These are phyloP conservation scores for Engraulis encrasicolus DNA, from an alignment of 2,113 vertebrate genomes.

Conservation along the genomic window DNA sequence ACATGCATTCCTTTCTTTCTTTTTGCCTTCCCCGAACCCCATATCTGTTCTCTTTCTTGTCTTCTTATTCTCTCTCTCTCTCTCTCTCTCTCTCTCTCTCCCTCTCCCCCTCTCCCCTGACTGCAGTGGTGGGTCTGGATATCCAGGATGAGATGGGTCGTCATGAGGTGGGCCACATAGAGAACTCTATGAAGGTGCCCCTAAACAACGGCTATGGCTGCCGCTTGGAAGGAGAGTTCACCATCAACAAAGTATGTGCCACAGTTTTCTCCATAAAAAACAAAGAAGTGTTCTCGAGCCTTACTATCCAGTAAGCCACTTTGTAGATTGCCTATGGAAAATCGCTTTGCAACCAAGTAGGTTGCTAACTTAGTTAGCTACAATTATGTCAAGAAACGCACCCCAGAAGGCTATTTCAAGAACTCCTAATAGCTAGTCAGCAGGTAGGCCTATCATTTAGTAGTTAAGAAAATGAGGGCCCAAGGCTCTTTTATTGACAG, in stretches of 20 bases:
- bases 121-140: constrained; percentile 93
- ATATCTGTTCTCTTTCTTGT: neutral
- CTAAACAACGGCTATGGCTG: constrained; percentile 89
- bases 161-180: constrained; percentile 96
- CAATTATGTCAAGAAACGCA: no score
- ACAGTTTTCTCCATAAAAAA: no score
- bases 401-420: no score
- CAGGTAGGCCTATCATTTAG: no score
- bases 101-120: neutral
- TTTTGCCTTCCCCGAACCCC: neutral
- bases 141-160: constrained; percentile 99
- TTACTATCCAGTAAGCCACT: no score
- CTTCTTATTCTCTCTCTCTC: neutral
- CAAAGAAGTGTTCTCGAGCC: no score
- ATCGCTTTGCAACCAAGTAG: no score
- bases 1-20: neutral
- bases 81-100: neutral
- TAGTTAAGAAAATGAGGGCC: no score
- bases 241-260: constrained; percentile 90
- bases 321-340: no score
- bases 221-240: constrained; percentile 95
- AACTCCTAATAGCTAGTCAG: no score
- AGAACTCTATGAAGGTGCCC: constrained; percentile 96
- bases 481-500: no score
- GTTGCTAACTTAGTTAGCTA: no score